These are phyloP conservation scores for Myotis pilosus DNA, from an alignment of 2,797 vertebrate species.

Conservation along the genomic window DNA sequence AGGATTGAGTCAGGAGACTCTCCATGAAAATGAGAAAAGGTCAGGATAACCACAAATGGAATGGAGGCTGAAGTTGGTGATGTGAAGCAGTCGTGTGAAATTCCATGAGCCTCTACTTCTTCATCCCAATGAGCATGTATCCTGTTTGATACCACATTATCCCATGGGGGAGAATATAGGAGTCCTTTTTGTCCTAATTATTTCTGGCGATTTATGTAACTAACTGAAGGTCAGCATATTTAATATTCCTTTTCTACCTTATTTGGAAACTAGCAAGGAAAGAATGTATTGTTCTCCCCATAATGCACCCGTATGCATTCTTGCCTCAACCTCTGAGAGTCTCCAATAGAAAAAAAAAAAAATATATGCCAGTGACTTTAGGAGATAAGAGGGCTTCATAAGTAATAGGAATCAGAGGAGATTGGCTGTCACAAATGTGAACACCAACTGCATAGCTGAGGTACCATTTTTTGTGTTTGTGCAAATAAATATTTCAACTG, in stretches of 20 bases:
- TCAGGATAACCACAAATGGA: background rate
- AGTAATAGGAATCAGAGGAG: constrained; percentile 35
- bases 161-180: background rate
- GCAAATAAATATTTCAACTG: constrained; percentile 48
- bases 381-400: constrained; percentile 31
- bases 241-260: constrained; percentile 52
- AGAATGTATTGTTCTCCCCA: constrained; percentile 25
- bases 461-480: background rate
- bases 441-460: background rate
- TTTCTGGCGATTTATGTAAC: background rate
- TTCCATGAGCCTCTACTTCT: background rate
- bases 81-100: background rate
- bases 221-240: constrained; percentile 37
- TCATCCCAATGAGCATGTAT: background rate
- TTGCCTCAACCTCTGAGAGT: background rate
- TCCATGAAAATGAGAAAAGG: background rate
- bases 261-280: constrained; percentile 30
- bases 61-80: background rate
- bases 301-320: constrained; percentile 30
- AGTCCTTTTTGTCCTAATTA: background rate
- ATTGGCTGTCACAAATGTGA: constrained; percentile 5
- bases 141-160: background rate
- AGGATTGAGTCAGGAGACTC: background rate
- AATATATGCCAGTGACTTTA: background rate
- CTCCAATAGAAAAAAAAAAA: constrained; percentile 58